Evolutionary conservation across 2,113 vertebrate species (phyloP).

Genomic region (Elephantulus edwardii): DNA sequence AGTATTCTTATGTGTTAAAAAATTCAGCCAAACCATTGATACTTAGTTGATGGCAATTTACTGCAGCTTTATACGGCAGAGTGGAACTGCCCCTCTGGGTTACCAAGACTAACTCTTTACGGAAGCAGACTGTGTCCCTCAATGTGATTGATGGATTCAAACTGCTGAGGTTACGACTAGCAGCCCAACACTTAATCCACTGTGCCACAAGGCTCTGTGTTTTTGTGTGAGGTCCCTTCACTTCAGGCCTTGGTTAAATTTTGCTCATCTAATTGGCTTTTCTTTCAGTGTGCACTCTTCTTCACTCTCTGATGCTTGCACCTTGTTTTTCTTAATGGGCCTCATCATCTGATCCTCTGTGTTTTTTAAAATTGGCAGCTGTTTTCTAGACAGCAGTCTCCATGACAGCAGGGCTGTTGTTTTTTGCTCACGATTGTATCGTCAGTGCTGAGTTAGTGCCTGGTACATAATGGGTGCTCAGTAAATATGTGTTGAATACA

Average conservation of each 20-base stretch:
- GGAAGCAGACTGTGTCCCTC: no score
- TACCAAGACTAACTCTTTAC: no score
- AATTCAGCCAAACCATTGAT: no score
- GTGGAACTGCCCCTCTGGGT: no score
- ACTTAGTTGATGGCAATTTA: no score
- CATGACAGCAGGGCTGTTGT: not conserved
- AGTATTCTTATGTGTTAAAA: no score
- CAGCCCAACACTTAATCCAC: no score
- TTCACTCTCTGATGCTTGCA: not conserved
- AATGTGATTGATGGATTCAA: no score
- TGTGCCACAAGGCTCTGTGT: no score
- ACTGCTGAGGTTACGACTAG: no score
- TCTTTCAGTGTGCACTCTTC: not conserved
- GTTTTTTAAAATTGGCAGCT: not conserved
- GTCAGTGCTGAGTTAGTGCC: not conserved
- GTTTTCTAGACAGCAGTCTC: not conserved
- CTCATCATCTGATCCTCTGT: no score
- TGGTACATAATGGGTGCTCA: not conserved
- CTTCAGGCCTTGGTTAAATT: not conserved
- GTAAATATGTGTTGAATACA: not conserved
- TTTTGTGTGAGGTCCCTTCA: not conserved
- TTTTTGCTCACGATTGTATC: not conserved
- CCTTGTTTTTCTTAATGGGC: not conserved
- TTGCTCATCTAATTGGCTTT: not conserved
- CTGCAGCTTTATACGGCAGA: no score